Percentiles rank a stretch among this genome's conserved stretches.
These are phyloP conservation scores for Macrosteles quadrilineatus DNA, from an alignment of 1,140 invertebrate species.

Conservation along the genomic window DNA sequence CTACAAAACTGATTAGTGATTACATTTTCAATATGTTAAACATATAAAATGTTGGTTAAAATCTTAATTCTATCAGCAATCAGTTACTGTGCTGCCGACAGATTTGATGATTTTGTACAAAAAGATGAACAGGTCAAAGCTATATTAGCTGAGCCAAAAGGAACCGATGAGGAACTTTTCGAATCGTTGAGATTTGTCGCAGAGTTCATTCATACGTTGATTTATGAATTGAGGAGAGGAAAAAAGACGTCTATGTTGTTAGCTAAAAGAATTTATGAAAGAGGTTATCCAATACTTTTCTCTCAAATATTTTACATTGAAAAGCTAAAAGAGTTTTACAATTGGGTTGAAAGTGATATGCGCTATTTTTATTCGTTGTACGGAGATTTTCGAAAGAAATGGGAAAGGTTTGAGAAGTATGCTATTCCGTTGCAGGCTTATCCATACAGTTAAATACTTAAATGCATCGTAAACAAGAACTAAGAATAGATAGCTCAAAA, in stretches of 20 bases:
- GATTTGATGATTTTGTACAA: neutral
- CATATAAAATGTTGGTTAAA: neutral
- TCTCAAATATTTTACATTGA: conserved; percentile 1
- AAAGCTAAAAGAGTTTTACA: neutral
- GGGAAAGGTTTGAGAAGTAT: neutral
- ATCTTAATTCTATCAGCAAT: neutral
- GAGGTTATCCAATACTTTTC: neutral
- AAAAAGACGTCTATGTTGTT: neutral
- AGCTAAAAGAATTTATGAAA: neutral
- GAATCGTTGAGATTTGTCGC: neutral
- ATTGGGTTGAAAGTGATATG: conserved; percentile 8
- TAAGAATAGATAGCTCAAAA: too few species aligned
- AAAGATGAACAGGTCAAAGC: conserved; percentile 5
- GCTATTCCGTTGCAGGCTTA: neutral
- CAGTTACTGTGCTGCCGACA: neutral
- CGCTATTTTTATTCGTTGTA: conserved; percentile 3
- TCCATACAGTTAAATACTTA: too few species aligned
- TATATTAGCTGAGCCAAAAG: neutral
- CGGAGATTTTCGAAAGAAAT: neutral
- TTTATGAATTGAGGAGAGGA: neutral
- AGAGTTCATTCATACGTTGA: neutral
- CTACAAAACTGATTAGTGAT: neutral
- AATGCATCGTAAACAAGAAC: too few species aligned
- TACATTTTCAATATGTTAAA: neutral
- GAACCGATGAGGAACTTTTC: neutral